A percentile compares a stretch with the other conserved stretches of the same genome.
These are phyloP conservation scores for Cromileptes altivelis DNA, from an alignment of 2,113 vertebrate species.

Conservation along the genomic window DNA sequence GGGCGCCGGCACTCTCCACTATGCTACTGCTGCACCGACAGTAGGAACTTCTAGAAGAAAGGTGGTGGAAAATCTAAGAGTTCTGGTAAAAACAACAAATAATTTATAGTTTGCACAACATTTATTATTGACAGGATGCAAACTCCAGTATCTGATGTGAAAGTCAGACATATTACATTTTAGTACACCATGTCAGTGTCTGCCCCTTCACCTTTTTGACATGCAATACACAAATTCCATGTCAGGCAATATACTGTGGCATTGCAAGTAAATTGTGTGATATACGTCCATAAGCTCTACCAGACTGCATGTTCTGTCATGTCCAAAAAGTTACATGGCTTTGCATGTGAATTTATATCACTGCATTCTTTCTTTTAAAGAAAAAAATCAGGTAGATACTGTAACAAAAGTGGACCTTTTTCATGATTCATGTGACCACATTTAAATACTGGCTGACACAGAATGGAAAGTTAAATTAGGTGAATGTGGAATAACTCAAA, in stretches of 20 bases:
- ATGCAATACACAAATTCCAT: not conserved
- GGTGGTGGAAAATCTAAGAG: not conserved
- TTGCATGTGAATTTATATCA: not conserved
- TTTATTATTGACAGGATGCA: too few species aligned
- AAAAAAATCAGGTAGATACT: too few species aligned
- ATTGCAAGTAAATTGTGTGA: too few species aligned
- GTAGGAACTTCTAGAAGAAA: not conserved
- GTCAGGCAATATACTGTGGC: too few species aligned
- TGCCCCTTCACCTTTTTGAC: not conserved
- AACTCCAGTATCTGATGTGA: too few species aligned
- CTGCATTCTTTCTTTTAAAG: not conserved
- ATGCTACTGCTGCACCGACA: not conserved
- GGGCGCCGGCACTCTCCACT: too few species aligned
- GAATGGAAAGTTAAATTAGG: conserved; percentile 47
- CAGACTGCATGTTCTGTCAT: not conserved
- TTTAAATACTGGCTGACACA: conserved; percentile 8
- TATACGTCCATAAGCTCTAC: not conserved
- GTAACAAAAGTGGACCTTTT: not conserved
- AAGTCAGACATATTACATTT: not conserved
- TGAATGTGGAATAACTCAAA: conserved; percentile 46
- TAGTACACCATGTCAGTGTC: not conserved
- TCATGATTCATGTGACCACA: conserved; percentile 17
- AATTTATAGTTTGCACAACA: too few species aligned
- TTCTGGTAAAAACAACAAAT: not conserved
- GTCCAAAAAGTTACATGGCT: too few species aligned